Conservation (phyloP, 2,113 vertebrate genomes). For the Campylorhamphus procurvoides region DNA sequence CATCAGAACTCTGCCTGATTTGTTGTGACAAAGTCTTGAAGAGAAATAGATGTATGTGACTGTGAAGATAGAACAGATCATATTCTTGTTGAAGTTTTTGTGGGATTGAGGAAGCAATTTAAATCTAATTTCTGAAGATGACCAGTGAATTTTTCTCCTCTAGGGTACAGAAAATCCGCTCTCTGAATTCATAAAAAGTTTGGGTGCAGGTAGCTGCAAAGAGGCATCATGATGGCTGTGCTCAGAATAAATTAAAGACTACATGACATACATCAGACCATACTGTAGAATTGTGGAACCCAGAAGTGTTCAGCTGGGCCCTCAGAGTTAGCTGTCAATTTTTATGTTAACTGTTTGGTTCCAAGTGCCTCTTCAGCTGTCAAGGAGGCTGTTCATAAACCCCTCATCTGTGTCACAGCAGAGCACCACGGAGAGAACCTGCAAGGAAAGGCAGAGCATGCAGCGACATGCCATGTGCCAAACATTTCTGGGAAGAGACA, state of each 20-base stretch:
- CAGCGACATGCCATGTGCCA: too few species aligned
- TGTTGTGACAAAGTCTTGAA: background rate
- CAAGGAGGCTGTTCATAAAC: background rate
- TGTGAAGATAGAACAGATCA: background rate
- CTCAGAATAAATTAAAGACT: background rate
- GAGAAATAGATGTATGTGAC: background rate
- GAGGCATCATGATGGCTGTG: background rate
- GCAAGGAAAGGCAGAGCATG: fast-evolving
- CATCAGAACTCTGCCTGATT: background rate
- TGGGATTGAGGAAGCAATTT: background rate
- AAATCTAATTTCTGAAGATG: background rate
- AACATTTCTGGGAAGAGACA: fast-evolving
- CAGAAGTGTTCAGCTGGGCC: background rate
- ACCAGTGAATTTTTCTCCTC: background rate
- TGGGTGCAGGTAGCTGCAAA: background rate
- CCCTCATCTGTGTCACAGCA: background rate
- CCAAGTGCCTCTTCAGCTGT: background rate
- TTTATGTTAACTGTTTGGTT: background rate
- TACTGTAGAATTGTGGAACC: fast-evolving
- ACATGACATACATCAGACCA: fast-evolving
- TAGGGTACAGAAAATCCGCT: background rate
- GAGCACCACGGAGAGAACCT: background rate
- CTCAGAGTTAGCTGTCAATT: background rate
- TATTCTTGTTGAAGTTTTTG: background rate
- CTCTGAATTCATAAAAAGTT: background rate